Percentiles rank a stretch among this genome's conserved stretches.
Evolutionary conservation across 2,113 vertebrate genomes (phyloP).

Genomic region (Aspidoscelis tigris): DNA sequence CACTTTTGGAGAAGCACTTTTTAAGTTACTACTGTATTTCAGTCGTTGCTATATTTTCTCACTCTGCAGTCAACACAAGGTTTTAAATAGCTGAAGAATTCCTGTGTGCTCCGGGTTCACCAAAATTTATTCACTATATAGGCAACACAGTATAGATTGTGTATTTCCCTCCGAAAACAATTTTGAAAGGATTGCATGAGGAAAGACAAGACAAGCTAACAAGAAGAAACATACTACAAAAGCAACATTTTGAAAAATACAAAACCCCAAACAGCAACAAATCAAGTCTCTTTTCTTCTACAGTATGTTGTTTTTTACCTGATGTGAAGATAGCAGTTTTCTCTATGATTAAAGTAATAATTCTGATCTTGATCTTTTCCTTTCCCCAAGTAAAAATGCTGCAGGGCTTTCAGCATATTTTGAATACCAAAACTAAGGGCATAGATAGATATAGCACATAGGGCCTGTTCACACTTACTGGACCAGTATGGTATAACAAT

Average conservation of each 20-base stretch:
- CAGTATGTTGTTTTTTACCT: not conserved
- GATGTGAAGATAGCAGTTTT: not conserved
- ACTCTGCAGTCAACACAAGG: too few relatives aligned
- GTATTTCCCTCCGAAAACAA: not conserved
- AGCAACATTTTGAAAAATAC: not conserved
- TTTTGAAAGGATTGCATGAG: too few relatives aligned
- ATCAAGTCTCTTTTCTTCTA: too few relatives aligned
- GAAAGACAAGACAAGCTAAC: not conserved
- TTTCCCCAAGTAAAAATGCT: not conserved
- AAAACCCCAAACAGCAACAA: not conserved
- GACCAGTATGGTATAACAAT: too few relatives aligned
- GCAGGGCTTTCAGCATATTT: not conserved
- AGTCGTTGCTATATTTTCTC: too few relatives aligned
- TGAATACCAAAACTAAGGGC: not conserved
- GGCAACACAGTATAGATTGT: not conserved
- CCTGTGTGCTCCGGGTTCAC: too few relatives aligned
- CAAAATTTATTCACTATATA: not conserved
- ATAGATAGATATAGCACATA: not conserved
- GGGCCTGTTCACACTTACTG: too few relatives aligned
- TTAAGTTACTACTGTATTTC: too few relatives aligned
- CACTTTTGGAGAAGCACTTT: too few relatives aligned
- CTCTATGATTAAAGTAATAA: not conserved
- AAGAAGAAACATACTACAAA: not conserved
- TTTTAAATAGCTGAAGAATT: too few relatives aligned
- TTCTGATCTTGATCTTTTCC: conserved; percentile 29